Evolutionary conservation across 2,888 invertebrate species (phyloP).

Genomic region (Epinotia bilunana): DNA sequence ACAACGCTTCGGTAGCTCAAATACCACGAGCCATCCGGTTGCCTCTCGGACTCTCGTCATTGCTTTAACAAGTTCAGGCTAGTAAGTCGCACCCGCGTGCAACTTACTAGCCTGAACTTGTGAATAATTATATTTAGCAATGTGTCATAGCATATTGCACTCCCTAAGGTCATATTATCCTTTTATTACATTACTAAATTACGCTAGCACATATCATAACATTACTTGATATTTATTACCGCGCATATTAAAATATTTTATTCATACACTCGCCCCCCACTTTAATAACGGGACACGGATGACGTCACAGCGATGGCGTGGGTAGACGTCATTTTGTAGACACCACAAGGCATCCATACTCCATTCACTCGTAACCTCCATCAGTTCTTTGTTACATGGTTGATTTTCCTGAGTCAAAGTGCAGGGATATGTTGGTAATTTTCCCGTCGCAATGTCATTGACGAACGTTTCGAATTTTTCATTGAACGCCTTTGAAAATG

Average conservation of each 20-base stretch:
- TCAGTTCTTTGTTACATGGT: constrained; percentile 12
- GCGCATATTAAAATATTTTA: constrained; percentile 33
- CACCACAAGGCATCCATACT: constrained; percentile 1
- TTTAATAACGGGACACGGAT: constrained; percentile 20
- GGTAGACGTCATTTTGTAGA: constrained; percentile 58
- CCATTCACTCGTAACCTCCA: background rate
- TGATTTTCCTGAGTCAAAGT: constrained; percentile 14
- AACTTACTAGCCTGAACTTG: background rate
- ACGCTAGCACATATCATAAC: constrained; percentile 10
- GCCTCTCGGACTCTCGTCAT: no score
- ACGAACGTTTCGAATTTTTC: constrained; percentile 63
- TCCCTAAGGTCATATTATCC: background rate
- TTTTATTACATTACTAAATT: constrained; percentile 15
- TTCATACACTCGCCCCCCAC: constrained; percentile 22
- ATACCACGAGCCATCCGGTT: no score
- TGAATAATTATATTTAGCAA: background rate
- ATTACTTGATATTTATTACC: constrained; percentile 29
- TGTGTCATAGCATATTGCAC: background rate
- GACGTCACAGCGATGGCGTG: constrained; percentile 28
- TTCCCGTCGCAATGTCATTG: constrained; percentile 57
- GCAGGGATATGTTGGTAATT: constrained; percentile 32
- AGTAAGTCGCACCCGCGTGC: no score
- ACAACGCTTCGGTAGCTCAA: no score
- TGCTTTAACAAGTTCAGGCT: no score
- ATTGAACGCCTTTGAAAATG: constrained; percentile 59